Evolutionary conservation across 2,113 vertebrate species (phyloP).

Genomic region (Misgurnus mizolepis): DNA sequence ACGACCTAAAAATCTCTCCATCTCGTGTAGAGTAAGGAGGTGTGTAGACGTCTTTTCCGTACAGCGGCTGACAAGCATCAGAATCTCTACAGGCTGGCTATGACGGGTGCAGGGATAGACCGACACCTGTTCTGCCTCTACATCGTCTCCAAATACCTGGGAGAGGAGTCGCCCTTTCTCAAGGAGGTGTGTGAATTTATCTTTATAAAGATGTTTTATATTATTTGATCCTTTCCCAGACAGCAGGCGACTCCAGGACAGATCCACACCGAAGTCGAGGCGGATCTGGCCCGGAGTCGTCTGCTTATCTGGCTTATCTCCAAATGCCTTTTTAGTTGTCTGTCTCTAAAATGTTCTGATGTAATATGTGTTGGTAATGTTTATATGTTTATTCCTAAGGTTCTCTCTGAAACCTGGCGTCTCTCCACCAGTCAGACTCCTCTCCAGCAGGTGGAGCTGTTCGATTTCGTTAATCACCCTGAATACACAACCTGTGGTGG

Average conservation of each 20-base stretch:
- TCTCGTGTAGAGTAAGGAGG: conserved; percentile 71
- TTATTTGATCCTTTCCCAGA: too few species aligned
- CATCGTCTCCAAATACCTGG: conserved; percentile 81
- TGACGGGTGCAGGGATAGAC: conserved; percentile 83
- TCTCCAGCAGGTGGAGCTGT: conserved; percentile 82
- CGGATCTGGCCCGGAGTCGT: too few species aligned
- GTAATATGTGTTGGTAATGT: not conserved
- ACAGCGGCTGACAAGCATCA: conserved; percentile 82
- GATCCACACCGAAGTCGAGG: too few species aligned
- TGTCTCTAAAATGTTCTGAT: not conserved
- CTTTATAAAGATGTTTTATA: not conserved
- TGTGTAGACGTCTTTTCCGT: conserved; percentile 75
- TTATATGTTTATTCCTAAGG: conserved; percentile 64
- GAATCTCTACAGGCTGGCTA: conserved; percentile 79
- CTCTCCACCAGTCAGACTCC: conserved; percentile 89
- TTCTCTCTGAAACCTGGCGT: conserved; percentile 84
- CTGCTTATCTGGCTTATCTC: too few species aligned
- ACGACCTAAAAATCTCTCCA: not conserved
- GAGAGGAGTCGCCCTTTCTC: conserved; percentile 79
- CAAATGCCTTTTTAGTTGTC: not conserved
- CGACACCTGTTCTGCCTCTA: conserved; percentile 88
- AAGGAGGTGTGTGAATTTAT: conserved; percentile 70
- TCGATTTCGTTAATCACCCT: conserved; percentile 82
- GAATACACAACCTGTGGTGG: conserved; percentile 88
- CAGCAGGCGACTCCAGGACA: too few species aligned